Evolutionary conservation across 2,888 invertebrate genomes (phyloP), one percentile per base, ranked within the genome.

Genomic region (Dromius quadrimaculatus): DNA sequence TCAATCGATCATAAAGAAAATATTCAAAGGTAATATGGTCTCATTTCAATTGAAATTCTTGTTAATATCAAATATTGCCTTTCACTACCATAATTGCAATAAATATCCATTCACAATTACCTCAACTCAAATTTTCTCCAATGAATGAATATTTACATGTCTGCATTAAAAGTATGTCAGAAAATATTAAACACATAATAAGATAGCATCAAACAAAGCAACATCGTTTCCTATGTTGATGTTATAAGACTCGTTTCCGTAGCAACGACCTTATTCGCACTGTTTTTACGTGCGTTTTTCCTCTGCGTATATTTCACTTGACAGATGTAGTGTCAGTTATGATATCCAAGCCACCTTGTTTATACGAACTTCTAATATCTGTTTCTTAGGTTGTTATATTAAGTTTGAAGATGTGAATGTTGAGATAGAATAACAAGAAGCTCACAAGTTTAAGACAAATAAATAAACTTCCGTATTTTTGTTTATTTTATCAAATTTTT

Each of bases 311-410:
- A 36, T 68, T 68, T 59, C 43, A 28, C 45, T 59, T 59, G 68
- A 59, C 68, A 68, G 68, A 59, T 68, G 68, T 59, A 68, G 68
- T 68, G 68, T 45, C 59, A 68, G 59, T 59, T 68, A 68, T 59
- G 68, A 68, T 57, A 59, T 9, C 59, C 68, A 68, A 57, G 50
- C 57, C 41, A 54, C 22, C 38, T 20, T 54, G 54, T 54, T 54
- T 57, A 66, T 66, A 54, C 23, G 20, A 41, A 28, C 32, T 54
- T 50, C 13, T 54, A 23, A 32, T 54, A 47, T 41, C 15, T 13
- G 34, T 57, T 57, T 57, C 47, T 47, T 47, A 47, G 47, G 20
- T 41, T 41, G 15, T 41, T 9, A 22, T 41, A 15, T 41, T 22
- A 47, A 47, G 47, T 41, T 3, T 19, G 20, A 20, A 47, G 47